Conservation (phyloP, 2,888 invertebrate species). For the Serripes groenlandicus region DNA sequence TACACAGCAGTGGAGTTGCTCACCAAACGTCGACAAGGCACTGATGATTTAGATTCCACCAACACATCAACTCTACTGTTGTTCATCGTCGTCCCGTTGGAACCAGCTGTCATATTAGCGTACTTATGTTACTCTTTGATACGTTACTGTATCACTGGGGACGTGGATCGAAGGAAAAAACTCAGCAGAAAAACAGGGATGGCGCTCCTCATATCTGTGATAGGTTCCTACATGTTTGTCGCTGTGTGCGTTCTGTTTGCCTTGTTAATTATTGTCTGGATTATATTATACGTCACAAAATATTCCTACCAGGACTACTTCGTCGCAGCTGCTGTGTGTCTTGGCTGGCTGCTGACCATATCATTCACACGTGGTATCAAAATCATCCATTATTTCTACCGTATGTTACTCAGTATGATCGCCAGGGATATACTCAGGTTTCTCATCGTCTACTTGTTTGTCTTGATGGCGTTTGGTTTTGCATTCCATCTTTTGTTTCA, state of each 20-base stretch:
- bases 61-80: slow-evolving; percentile 64
- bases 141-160: slow-evolving; percentile 39
- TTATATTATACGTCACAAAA: slow-evolving; percentile 69
- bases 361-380: slow-evolving; percentile 84
- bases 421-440: slow-evolving; percentile 82
- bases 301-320: slow-evolving; percentile 78
- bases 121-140: slow-evolving; percentile 62
- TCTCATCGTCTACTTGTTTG: slow-evolving; percentile 82
- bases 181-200: slow-evolving; percentile 45
- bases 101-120: slow-evolving; percentile 74
- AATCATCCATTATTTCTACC: slow-evolving; percentile 83
- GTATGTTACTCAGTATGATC: slow-evolving; percentile 84
- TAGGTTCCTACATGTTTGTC: slow-evolving; percentile 58
- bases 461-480: slow-evolving; percentile 83
- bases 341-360: slow-evolving; percentile 85
- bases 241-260: slow-evolving; percentile 69
- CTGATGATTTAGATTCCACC: slow-evolving; percentile 46
- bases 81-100: slow-evolving; percentile 75
- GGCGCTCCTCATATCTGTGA: slow-evolving; percentile 25
- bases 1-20: slow-evolving; percentile 71
- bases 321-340: slow-evolving; percentile 78
- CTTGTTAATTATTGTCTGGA: slow-evolving; percentile 78
- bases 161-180: slow-evolving; percentile 48
- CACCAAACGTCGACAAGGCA: slow-evolving; percentile 62
- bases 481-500: slow-evolving; percentile 83